Percentiles rank a stretch among this genome's conserved stretches.
Conservation (phyloP, 92 coral and sea anemone species). For the Phenganax marumi region DNA sequence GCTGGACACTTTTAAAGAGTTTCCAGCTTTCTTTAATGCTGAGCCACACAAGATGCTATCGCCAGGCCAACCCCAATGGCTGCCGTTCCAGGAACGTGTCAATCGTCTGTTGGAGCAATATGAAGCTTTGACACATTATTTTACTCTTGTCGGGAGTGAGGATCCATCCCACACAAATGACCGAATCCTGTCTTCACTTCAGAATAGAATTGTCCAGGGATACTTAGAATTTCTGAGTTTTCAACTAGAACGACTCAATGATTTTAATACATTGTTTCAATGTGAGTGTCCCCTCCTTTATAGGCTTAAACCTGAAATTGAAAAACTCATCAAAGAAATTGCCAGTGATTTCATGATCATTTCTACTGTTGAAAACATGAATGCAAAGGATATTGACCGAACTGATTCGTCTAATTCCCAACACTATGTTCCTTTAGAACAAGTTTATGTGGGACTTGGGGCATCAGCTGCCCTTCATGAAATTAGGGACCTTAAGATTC, state of each 20-base stretch:
- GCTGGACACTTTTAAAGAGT: slow-evolving; percentile 50
- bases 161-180: slow-evolving; percentile 48
- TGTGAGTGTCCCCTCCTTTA: slow-evolving; percentile 54
- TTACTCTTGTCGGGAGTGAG: slow-evolving; percentile 35
- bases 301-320: slow-evolving; percentile 1
- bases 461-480: slow-evolving; percentile 13
- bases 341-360: slow-evolving; percentile 21
- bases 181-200: slow-evolving; percentile 30
- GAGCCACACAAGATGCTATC: slow-evolving; percentile 53
- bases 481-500: too few species aligned
- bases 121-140: slow-evolving; percentile 57
- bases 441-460: slow-evolving; percentile 12
- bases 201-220: slow-evolving; percentile 49
- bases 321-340: slow-evolving; percentile 4
- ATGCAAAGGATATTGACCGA: slow-evolving; percentile 2
- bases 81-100: slow-evolving; percentile 56
- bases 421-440: not conserved
- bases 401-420: not conserved
- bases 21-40: slow-evolving; percentile 52
- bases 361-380: not conserved
- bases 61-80: slow-evolving; percentile 57
- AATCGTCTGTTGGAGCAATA: slow-evolving; percentile 42
- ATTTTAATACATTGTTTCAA: slow-evolving; percentile 56
- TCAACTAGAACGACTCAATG: slow-evolving; percentile 51
- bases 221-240: slow-evolving; percentile 55